Base-by-base conservation (phyloP, 2,797 vertebrate species). In the Esox lucius region DNA sequence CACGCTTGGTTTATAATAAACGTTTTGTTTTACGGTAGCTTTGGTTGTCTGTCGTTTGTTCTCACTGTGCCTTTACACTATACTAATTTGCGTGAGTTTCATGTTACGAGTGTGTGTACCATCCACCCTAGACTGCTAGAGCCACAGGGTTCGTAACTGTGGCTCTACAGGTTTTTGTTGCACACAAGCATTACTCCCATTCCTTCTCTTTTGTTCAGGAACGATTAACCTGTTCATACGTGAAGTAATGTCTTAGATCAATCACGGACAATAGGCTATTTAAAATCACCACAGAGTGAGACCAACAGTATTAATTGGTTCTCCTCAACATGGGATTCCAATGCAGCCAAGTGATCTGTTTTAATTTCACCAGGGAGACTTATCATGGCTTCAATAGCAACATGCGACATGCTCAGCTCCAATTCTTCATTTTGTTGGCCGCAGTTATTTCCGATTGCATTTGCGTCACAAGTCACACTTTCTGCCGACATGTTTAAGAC, bases 401-500 rank as follows among this genome's bases (percentile, higher is more conserved):
- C 39, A 12, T 1, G 6, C 11, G 15, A 42, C 11, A 13, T 33
- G 70, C 56, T 33, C 51, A 56, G 53, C 24, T 33, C 5, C 1
- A 33, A n/a, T 22, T 24, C 31, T 15, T 59, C 28, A 56, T 71
- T 59, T 56, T 22, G 24, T 35, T 35, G 19, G n/a, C 5, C 42
- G 26, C 24, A 28, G 17, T 16, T 16, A 49, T 13, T 8, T 70
- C 68, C 8, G 17, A 51, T 11, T 53, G 53, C 53, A 22, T n/a
- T 22, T 22, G 1, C 15, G n/a, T 46, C 16, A 11, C 33, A 46
- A 13, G 42, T 71, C 53, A 33, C 61, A 35, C n/a, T 66, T 73
- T 75, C 73, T 46, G n/a, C 49, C 65, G 65, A 68, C 39, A 19
- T 28, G 61, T 74, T 75, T 72, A 71, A 78, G 77, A 31, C 22